Evolutionary conservation across 2,888 invertebrate species (phyloP).

Genomic region (Adelphocoris suturalis): DNA sequence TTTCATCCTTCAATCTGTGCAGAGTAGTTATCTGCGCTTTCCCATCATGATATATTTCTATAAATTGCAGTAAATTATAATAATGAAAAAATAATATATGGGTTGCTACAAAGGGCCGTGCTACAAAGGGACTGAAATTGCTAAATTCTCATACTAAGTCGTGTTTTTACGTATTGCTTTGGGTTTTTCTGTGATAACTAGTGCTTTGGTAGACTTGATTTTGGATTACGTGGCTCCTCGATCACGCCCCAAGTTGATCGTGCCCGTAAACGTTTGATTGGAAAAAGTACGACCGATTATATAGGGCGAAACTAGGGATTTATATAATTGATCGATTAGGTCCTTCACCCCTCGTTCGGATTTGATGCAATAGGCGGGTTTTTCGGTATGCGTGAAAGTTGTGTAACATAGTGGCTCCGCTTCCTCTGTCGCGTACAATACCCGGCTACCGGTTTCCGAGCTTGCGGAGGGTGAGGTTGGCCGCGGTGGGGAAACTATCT

Average conservation of each 20-base stretch:
- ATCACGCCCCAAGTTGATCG: not conserved
- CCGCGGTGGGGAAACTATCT: too few relatives aligned
- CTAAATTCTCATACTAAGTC: too few relatives aligned
- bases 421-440: slow-evolving; percentile 3
- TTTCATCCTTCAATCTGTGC: too few relatives aligned
- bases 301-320: not conserved
- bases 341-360: not conserved
- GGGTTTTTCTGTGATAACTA: too few relatives aligned
- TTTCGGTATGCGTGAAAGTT: slow-evolving; percentile 24
- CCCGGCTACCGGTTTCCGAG: not conserved
- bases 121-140: too few relatives aligned
- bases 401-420: not conserved
- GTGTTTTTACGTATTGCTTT: too few relatives aligned
- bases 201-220: too few relatives aligned
- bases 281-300: not conserved
- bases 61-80: too few relatives aligned
- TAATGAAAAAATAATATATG: too few relatives aligned
- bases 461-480: not conserved
- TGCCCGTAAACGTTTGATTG: not conserved
- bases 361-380: slow-evolving; percentile 30
- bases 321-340: slow-evolving; percentile 13
- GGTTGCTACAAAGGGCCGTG: too few relatives aligned
- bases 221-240: not conserved
- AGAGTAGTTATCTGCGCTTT: too few relatives aligned
- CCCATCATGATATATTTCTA: too few relatives aligned